Evolutionary conservation across 1,140 invertebrate genomes (phyloP), one percentile per base, ranked within the genome.

Genomic region (Temnothorax curvispinosus): DNA sequence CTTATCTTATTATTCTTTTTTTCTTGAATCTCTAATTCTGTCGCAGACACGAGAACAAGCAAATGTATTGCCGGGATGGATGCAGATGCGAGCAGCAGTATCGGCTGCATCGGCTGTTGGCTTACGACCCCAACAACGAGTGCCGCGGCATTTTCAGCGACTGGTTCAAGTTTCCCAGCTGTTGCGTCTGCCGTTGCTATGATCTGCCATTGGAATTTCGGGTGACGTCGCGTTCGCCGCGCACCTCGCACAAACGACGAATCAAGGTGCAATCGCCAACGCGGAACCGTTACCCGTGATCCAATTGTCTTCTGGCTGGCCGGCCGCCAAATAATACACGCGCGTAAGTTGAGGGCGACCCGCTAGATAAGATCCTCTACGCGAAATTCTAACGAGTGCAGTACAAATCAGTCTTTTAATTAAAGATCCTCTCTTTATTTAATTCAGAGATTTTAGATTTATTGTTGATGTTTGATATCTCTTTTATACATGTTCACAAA

Each of bases 91-190:
- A 98, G 90, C 97, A 98, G 89, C 97, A 98, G 89, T 98, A 97
- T 91, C 95, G 97, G 13, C 95, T 98, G 0, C 97, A 99, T 93
- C 96, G 98, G 15, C 95, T 99, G 0, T 94, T 99, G 35, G 98
- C 98, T 4, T 99, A 99, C 93, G 98, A 99, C 94, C 98, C 98
- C 0, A 97, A 97, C 89, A 98, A 99, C 92, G 98, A 99, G 94
- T 99, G 98, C 92, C 96, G 98, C 11, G 98, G 98, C 0, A 99
- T 99, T 74, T 99, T 99, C 93, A 98, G 98, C 91, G 98, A 99
- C 94, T 99, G 98, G 98, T 99, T 99, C 94, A 97, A 98, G 76
- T 99, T 99, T 94, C 98, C 98, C 0, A 98, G 98, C 0, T 99
- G 98, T 91, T 99, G 98, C 92, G 97, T 99, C 4, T 99, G 98